These are phyloP conservation scores for Tenthredo scrophulariae DNA, from an alignment of 2,888 invertebrate genomes.

Conservation along the genomic window DNA sequence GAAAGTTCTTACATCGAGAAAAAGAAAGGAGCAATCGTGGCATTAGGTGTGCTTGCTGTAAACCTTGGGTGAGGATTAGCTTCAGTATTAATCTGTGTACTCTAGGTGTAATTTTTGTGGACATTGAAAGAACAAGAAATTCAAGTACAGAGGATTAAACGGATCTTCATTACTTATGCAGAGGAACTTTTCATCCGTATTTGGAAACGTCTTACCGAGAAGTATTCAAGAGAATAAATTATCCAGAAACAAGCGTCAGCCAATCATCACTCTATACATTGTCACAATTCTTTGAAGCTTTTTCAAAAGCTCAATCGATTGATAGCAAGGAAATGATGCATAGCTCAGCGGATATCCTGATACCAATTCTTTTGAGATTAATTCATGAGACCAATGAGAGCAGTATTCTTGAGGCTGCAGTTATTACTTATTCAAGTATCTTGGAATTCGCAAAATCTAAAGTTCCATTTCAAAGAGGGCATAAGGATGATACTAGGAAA, in stretches of 20 bases:
- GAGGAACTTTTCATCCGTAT: slow-evolving; percentile 1
- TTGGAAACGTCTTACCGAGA: slow-evolving; percentile 12
- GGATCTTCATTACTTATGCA: background rate
- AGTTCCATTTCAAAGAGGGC: background rate
- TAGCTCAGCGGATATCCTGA: slow-evolving; percentile 13
- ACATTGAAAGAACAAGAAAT: background rate
- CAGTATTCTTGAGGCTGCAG: background rate
- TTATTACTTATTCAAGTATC: slow-evolving; percentile 2
- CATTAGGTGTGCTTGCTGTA: slow-evolving; percentile 1
- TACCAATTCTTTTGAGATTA: background rate
- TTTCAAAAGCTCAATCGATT: background rate
- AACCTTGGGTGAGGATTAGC: background rate
- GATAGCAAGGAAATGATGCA: background rate
- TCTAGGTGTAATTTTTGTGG: background rate
- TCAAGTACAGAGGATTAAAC: background rate
- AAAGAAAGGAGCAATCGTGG: slow-evolving; percentile 14
- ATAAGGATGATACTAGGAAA: background rate
- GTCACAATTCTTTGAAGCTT: slow-evolving; percentile 14
- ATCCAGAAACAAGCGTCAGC: background rate
- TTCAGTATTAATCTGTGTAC: background rate
- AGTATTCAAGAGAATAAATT: slow-evolving; percentile 23
- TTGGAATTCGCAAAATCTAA: background rate
- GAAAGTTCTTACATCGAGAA: slow-evolving; percentile 78
- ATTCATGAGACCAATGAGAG: background rate
- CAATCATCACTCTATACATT: background rate